phyloP scores from a whole-genome alignment of 2,797 vertebrate genomes.

The Tapirus indicus region DNA sequence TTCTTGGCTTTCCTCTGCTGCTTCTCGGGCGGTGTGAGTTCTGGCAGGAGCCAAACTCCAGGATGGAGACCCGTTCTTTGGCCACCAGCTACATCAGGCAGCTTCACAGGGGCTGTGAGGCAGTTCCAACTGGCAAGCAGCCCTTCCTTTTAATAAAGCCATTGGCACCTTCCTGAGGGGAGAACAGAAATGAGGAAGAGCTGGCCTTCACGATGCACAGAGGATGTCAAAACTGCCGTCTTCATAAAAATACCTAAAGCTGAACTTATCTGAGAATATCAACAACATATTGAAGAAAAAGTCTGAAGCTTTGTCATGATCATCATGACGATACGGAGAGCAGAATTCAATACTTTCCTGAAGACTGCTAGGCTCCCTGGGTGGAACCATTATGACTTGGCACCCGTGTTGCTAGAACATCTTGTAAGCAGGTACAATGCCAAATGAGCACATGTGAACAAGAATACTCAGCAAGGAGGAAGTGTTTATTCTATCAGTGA shows the following conservation, averaged over 20 bases:
- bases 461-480: conserved; percentile 35
- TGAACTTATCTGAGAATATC: accelerated
- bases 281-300: neutral
- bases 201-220: neutral
- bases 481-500: neutral
- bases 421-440: neutral
- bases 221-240: neutral
- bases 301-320: neutral
- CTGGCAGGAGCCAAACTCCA: neutral
- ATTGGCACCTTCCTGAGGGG: neutral
- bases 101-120: neutral
- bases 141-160: conserved; percentile 49
- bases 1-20: neutral
- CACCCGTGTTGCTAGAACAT: neutral
- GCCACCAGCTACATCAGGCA: neutral
- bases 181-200: conserved; percentile 8
- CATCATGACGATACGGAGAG: neutral
- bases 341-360: neutral
- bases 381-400: conserved; percentile 55
- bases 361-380: neutral
- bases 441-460: conserved; percentile 73
- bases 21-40: neutral
- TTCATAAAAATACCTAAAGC: neutral
- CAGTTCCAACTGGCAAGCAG: conserved; percentile 11
- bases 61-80: neutral